These are phyloP conservation scores for Conus ventricosus DNA, from an alignment of 1,140 invertebrate species.

Conservation along the genomic window DNA sequence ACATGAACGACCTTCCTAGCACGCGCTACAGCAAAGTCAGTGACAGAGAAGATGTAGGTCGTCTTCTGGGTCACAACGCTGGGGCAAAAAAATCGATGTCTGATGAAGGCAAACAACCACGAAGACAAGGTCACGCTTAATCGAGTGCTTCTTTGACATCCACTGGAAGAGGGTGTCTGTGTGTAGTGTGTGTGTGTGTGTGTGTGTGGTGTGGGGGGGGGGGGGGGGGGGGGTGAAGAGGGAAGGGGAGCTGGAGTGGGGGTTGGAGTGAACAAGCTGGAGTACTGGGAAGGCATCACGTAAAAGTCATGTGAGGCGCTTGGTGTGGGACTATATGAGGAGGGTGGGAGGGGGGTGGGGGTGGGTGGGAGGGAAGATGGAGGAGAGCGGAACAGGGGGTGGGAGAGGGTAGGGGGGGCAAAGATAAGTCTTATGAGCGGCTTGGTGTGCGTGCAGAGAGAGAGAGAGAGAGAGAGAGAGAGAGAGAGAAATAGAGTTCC, in stretches of 20 bases:
- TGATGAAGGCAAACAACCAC: too few species aligned
- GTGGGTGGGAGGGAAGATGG: background rate
- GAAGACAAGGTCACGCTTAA: too few species aligned
- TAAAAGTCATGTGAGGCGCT: too few species aligned
- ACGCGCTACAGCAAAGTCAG: too few species aligned
- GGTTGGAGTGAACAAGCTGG: background rate
- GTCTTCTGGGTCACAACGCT: too few species aligned
- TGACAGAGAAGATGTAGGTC: too few species aligned
- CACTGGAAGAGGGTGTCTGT: background rate
- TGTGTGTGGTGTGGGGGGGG: background rate
- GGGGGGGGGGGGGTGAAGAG: background rate
- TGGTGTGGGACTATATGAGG: too few species aligned
- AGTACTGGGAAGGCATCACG: background rate
- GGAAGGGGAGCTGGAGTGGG: background rate
- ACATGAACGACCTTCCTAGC: too few species aligned
- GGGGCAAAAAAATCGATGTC: too few species aligned
- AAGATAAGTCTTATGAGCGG: background rate
- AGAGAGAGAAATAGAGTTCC: background rate
- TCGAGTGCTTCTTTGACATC: too few species aligned
- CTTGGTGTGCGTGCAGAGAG: background rate
- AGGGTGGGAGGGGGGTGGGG: background rate
- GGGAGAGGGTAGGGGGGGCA: background rate
- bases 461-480: background rate
- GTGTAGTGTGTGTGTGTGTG: background rate
- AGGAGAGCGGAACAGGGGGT: background rate